Evolutionary conservation across 2,113 vertebrate genomes (phyloP).

Genomic region (Trichechus manatus): DNA sequence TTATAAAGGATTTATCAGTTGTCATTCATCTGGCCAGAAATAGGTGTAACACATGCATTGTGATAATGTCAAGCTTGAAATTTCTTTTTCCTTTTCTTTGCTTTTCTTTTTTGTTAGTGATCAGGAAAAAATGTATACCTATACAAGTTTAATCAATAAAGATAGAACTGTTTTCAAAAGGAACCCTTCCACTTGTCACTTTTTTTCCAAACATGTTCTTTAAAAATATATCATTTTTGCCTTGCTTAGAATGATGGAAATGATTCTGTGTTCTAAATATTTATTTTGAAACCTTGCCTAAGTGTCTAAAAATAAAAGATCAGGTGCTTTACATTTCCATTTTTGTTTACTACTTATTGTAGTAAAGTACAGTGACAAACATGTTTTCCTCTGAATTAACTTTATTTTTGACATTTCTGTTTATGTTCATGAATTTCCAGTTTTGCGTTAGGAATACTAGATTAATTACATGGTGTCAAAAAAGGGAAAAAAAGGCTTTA

Average conservation of each 20-base stretch:
- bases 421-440: background rate
- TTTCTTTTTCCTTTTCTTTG: background rate
- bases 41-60: background rate
- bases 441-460: background rate
- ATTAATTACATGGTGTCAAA: background rate
- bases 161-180: background rate
- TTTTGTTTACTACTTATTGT: constrained; percentile 9
- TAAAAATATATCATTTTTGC: constrained; percentile 5
- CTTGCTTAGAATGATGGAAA: background rate
- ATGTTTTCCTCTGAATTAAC: background rate
- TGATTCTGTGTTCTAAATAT: background rate
- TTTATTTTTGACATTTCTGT: constrained; percentile 6
- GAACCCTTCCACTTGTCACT: constrained; percentile 1
- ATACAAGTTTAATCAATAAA: background rate
- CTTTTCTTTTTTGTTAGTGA: background rate
- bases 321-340: background rate
- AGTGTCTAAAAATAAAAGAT: constrained; percentile 34
- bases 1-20: background rate
- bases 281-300: constrained; percentile 31
- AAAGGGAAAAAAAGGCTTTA: background rate
- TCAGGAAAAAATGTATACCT: background rate
- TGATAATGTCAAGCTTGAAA: background rate
- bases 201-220: background rate
- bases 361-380: background rate
- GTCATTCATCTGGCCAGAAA: constrained; percentile 21